Evolutionary conservation across 2,797 vertebrate species (phyloP).

Genomic region (Gadopsis bispinosus): DNA sequence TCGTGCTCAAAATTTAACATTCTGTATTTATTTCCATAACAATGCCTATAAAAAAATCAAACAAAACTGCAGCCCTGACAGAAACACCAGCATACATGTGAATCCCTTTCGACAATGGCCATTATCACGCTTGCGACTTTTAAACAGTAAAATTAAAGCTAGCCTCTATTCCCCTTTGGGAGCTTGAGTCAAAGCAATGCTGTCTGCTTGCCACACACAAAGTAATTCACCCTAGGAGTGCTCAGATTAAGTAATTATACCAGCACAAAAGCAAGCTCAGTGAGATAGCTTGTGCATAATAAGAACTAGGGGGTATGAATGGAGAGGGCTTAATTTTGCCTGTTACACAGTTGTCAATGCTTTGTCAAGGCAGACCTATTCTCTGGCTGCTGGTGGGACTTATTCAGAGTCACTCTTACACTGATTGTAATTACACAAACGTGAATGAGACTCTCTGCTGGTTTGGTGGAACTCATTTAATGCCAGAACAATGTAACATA

Average conservation of each 20-base stretch:
- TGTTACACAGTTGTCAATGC: constrained; percentile 79
- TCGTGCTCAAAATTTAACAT: constrained; percentile 20
- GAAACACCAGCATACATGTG: constrained; percentile 33
- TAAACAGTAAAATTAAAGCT: constrained; percentile 65
- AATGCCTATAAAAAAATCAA: constrained; percentile 23
- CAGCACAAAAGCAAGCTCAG: constrained; percentile 76
- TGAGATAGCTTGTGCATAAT: constrained; percentile 79
- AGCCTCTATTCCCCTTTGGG: constrained; percentile 59
- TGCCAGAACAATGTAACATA: constrained; percentile 54
- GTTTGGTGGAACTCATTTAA: constrained; percentile 65
- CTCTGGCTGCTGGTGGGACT: constrained; percentile 67
- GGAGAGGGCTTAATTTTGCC: constrained; percentile 77
- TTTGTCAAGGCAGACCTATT: constrained; percentile 75
- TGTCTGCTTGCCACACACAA: constrained; percentile 66
- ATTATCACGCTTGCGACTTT: constrained; percentile 57
- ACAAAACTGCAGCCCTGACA: constrained; percentile 42
- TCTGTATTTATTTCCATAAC: constrained; percentile 39
- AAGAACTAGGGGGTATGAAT: constrained; percentile 77
- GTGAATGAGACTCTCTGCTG: constrained; percentile 70
- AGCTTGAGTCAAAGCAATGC: constrained; percentile 70
- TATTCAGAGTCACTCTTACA: constrained; percentile 74
- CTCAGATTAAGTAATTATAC: constrained; percentile 83
- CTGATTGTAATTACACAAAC: constrained; percentile 82
- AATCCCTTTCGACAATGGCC: constrained; percentile 47
- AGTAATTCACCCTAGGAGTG: constrained; percentile 74